Conservation (phyloP, 2,113 vertebrate species). For the Hylia prasina region DNA sequence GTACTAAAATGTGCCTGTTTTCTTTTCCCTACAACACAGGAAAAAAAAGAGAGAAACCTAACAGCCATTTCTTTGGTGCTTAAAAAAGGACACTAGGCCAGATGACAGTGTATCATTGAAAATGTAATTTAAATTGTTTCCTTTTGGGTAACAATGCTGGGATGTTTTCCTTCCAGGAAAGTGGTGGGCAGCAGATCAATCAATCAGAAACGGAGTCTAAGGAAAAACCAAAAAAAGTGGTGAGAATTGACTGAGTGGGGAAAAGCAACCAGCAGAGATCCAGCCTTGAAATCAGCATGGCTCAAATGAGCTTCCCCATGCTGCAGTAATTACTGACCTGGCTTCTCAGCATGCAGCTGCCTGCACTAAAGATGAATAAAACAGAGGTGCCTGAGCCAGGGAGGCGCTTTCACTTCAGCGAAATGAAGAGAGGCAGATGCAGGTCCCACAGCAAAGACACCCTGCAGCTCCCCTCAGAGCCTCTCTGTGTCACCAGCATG, state of each 20-base stretch:
- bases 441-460: not conserved
- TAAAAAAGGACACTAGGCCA: not conserved
- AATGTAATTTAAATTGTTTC: not conserved
- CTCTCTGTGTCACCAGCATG: not conserved
- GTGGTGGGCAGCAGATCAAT: not conserved
- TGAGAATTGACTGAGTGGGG: not conserved
- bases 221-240: not conserved
- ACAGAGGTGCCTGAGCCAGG: not conserved
- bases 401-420: not conserved
- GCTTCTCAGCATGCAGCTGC: not conserved
- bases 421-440: not conserved
- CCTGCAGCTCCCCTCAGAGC: not conserved
- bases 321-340: not conserved
- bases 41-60: not conserved
- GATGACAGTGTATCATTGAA: not conserved
- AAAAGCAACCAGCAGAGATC: not conserved
- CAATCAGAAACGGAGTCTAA: fast-evolving
- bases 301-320: not conserved
- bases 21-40: not conserved
- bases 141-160: not conserved
- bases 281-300: not conserved
- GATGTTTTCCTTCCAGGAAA: not conserved
- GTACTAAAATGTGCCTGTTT: not conserved
- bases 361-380: not conserved
- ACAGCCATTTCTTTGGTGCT: not conserved